Conservation (phyloP, 1,140 invertebrate species). For the Mizuhopecten yessoensis region DNA sequence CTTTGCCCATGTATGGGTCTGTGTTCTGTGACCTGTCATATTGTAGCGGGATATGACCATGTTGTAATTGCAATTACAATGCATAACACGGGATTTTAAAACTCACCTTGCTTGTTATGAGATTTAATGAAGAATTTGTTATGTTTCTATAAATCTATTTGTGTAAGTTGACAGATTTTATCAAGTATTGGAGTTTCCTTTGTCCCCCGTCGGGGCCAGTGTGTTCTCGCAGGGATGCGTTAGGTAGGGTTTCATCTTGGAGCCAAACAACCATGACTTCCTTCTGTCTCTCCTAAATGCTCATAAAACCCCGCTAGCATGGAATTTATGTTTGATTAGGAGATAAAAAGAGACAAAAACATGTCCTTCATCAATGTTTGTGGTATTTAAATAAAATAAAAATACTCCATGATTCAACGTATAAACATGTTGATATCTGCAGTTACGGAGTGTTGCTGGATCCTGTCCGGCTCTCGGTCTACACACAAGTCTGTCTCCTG, state of each 20-base stretch:
- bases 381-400: background rate
- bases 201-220: background rate
- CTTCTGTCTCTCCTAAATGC: background rate
- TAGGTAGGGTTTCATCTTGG: background rate
- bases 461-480: background rate
- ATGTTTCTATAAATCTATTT: too few species aligned
- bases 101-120: background rate
- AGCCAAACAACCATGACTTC: background rate
- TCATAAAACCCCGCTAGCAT: background rate
- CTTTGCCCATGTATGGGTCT: too few species aligned
- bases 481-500: background rate
- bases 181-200: background rate
- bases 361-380: slow-evolving; percentile 24
- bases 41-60: too few species aligned
- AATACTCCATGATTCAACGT: background rate
- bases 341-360: slow-evolving; percentile 14
- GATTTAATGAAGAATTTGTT: background rate
- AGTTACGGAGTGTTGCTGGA: background rate
- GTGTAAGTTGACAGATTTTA: background rate
- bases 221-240: background rate
- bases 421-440: background rate
- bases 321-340: slow-evolving; percentile 4
- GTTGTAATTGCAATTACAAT: too few species aligned
- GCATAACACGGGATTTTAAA: background rate
- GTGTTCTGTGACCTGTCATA: too few species aligned